Evolutionary conservation across 2,888 invertebrate species (phyloP).

Genomic region (Artemia sp.): DNA sequence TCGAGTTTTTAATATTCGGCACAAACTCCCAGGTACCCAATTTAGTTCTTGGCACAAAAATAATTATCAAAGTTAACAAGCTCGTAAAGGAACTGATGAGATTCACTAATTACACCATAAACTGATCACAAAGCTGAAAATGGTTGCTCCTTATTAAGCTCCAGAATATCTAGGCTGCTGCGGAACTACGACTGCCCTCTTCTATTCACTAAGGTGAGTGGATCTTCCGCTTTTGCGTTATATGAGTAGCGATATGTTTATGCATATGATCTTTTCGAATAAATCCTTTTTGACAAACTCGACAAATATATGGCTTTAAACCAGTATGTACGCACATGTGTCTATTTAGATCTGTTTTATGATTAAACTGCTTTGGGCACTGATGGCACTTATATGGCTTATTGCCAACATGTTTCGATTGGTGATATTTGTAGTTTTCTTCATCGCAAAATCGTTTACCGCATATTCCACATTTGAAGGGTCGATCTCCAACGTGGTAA

Average conservation of each 20-base stretch:
- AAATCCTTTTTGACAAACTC: conserved; percentile 67
- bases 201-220: background rate
- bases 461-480: conserved; percentile 64
- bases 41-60: no score
- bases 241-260: conserved; percentile 64
- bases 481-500: conserved; percentile 69
- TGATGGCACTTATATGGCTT: conserved; percentile 69
- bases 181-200: no score
- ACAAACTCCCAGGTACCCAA: no score
- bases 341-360: conserved; percentile 69
- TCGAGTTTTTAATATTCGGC: no score
- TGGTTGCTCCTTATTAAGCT: no score
- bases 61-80: no score
- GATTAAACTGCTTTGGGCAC: conserved; percentile 75
- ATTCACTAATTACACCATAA: no score
- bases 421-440: conserved; percentile 51
- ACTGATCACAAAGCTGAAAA: no score
- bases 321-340: conserved; percentile 77
- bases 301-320: conserved; percentile 61
- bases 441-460: conserved; percentile 65
- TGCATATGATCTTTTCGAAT: conserved; percentile 80
- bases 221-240: conserved; percentile 7
- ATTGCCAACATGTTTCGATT: conserved; percentile 57
- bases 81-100: no score
- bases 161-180: no score